Percentiles rank a stretch among this genome's conserved stretches.
These are phyloP conservation scores for Cryptotermes secundus DNA, from an alignment of 1,140 invertebrate genomes.

Conservation along the genomic window DNA sequence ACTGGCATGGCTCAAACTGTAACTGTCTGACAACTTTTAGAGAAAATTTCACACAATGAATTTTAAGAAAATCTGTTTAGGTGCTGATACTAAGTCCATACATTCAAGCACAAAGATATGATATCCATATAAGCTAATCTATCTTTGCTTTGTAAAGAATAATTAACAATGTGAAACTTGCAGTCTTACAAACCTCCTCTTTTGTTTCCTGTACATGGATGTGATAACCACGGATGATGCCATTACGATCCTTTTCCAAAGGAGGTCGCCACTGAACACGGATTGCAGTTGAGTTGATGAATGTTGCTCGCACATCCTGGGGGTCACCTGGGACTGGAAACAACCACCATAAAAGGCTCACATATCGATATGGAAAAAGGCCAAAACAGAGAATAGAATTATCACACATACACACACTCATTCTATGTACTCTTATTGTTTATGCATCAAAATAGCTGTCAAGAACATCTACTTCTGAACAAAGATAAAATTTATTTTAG, in stretches of 20 bases:
- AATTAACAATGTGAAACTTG: no score
- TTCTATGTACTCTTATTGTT: not conserved
- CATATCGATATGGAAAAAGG: not conserved
- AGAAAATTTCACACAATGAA: no score
- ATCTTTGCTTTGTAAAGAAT: no score
- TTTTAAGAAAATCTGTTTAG: no score
- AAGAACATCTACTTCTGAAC: not conserved
- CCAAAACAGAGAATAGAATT: not conserved
- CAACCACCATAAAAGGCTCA: conserved; percentile 27
- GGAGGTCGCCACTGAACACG: conserved; percentile 91
- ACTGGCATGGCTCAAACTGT: no score
- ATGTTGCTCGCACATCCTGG: conserved; percentile 79
- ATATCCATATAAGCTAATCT: no score
- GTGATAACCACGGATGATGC: conserved; percentile 95
- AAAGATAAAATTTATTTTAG: not conserved
- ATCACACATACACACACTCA: not conserved
- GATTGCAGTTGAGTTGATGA: conserved; percentile 91
- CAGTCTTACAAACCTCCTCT: conserved; percentile 72
- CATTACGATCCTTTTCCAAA: conserved; percentile 85
- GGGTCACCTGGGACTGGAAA: conserved; percentile 94
- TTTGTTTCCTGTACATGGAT: conserved; percentile 91
- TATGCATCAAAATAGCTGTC: not conserved
- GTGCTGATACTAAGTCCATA: no score
- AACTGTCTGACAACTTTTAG: no score
- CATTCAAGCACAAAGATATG: no score